Conservation (phyloP, 2,888 invertebrate genomes). For the Sialis fuliginosa region DNA sequence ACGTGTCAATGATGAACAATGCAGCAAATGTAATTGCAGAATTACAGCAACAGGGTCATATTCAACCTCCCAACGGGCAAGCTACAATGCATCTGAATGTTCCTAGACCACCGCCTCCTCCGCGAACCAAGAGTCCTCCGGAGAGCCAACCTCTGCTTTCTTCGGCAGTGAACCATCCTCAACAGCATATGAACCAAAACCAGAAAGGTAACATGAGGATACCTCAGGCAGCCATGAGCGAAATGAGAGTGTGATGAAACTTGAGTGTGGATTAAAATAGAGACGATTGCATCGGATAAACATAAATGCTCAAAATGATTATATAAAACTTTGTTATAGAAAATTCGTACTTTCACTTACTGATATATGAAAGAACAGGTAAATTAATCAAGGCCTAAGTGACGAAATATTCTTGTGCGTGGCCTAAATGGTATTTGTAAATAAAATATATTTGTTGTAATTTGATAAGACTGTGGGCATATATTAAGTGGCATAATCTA, state of each 20-base stretch:
- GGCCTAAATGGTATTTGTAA: no score
- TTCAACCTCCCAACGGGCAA: constrained; percentile 40
- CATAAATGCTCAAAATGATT: no score
- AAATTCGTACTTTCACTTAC: no score
- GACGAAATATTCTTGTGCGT: no score
- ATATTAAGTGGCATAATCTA: no score
- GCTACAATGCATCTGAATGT: constrained; percentile 34
- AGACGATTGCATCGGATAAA: no score
- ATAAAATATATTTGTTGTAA: no score
- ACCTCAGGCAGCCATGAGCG: constrained; percentile 71
- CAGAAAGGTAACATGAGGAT: constrained; percentile 38
- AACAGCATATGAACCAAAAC: constrained; percentile 26
- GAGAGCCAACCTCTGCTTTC: constrained; percentile 34
- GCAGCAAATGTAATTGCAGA: constrained; percentile 33
- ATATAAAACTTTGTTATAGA: no score
- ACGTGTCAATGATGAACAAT: constrained; percentile 30
- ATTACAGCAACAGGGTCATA: constrained; percentile 38
- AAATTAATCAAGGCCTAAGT: no score
- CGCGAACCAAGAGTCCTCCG: constrained; percentile 35
- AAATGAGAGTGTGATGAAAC: constrained; percentile 71
- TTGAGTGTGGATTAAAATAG: neutral
- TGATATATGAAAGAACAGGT: no score
- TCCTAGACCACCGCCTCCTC: constrained; percentile 37
- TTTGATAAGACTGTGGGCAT: no score
- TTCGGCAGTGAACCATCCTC: constrained; percentile 17